Conservation (phyloP, 2,888 invertebrate species). For the Morpho achilles region DNA sequence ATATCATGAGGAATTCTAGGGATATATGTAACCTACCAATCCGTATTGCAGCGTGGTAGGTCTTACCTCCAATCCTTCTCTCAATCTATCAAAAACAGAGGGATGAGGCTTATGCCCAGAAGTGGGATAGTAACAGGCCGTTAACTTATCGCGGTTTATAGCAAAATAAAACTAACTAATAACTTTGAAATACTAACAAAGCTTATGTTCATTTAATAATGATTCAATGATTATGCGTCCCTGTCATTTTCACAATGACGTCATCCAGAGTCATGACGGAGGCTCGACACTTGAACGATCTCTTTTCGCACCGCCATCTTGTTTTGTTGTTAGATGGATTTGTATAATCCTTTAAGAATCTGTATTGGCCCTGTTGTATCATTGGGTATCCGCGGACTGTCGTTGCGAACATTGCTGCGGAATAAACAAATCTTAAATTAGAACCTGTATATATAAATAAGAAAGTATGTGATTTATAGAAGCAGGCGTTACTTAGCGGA, state of each 20-base stretch:
- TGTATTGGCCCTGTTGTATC: conserved; percentile 20
- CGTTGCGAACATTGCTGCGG: conserved; percentile 11
- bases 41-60: no score
- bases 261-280: conserved; percentile 33
- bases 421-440: not conserved
- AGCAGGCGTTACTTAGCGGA: no score
- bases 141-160: no score
- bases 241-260: conserved; percentile 25
- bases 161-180: no score
- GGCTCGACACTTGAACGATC: conserved; percentile 33
- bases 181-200: not conserved
- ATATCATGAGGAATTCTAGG: no score
- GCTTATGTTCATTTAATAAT: no score
- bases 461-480: not conserved
- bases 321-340: conserved; percentile 24
- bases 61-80: no score
- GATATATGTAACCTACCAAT: no score
- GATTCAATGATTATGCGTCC: conserved; percentile 28
- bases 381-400: conserved; percentile 20
- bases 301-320: conserved; percentile 43
- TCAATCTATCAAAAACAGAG: no score
- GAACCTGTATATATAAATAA: not conserved
- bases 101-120: no score
- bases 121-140: no score
- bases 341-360: conserved; percentile 30